Conservation (phyloP, 2,888 invertebrate species). For the Polydesmus complanatus region DNA sequence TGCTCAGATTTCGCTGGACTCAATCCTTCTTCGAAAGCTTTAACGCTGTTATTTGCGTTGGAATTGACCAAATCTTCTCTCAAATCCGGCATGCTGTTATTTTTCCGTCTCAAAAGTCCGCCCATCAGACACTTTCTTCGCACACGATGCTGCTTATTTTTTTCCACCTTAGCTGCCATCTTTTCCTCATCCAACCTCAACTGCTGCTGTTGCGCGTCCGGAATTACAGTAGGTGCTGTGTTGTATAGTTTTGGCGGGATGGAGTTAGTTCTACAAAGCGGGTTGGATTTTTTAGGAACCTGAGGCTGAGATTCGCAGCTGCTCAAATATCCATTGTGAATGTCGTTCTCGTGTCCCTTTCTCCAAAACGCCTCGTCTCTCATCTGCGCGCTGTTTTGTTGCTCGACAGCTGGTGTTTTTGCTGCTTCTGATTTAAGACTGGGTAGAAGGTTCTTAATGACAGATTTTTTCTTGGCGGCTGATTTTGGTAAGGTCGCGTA, state of each 20-base stretch:
- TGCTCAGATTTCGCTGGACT: slow-evolving; percentile 10
- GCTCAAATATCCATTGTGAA: slow-evolving; percentile 23
- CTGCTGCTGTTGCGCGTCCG: slow-evolving; percentile 15
- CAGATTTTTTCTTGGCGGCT: slow-evolving; percentile 43
- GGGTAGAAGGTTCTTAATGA: slow-evolving; percentile 25
- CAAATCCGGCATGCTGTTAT: slow-evolving; percentile 80
- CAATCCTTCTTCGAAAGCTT: slow-evolving; percentile 38
- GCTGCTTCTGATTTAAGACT: slow-evolving; percentile 20
- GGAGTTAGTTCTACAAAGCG: slow-evolving; percentile 16
- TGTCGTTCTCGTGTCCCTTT: slow-evolving; percentile 11
- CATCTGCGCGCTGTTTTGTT: neutral
- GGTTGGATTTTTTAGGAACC: neutral
- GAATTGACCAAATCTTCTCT: slow-evolving; percentile 43
- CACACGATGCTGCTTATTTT: slow-evolving; percentile 74
- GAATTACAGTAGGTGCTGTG: neutral
- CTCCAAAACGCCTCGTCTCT: neutral
- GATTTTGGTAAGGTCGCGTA: slow-evolving; percentile 83
- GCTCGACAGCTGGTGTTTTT: neutral
- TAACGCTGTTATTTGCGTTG: slow-evolving; percentile 27
- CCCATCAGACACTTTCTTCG: slow-evolving; percentile 76
- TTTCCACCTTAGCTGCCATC: slow-evolving; percentile 39
- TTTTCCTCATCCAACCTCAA: slow-evolving; percentile 17
- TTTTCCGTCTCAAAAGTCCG: slow-evolving; percentile 71
- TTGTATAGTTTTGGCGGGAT: slow-evolving; percentile 12
- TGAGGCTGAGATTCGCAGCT: slow-evolving; percentile 20